These are phyloP conservation scores for Tursiops truncatus DNA, from an alignment of 2,113 vertebrate species.

Conservation along the genomic window DNA sequence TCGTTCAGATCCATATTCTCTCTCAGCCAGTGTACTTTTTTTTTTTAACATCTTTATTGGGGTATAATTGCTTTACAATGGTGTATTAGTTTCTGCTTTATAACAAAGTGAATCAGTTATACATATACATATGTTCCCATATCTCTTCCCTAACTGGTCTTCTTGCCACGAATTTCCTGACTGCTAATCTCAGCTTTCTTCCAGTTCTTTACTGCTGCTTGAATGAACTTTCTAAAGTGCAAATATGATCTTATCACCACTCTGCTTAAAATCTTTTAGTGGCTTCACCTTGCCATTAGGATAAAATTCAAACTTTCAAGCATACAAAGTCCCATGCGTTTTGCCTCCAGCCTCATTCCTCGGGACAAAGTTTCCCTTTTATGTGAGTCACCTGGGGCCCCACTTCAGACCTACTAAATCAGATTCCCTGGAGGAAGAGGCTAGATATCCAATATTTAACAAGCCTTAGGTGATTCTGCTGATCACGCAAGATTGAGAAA, in stretches of 20 bases:
- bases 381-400: neutral
- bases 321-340: neutral
- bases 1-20: neutral
- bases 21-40: neutral
- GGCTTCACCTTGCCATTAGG: neutral
- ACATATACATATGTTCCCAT: no score
- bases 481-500: neutral
- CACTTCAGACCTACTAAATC: neutral
- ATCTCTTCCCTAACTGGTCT: neutral
- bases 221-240: constrained; percentile 40
- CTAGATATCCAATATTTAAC: neutral
- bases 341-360: constrained; percentile 18
- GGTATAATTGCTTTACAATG: no score
- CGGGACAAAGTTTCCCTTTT: neutral
- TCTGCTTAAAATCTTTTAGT: neutral
- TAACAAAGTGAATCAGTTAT: no score
- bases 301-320: constrained; percentile 10
- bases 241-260: neutral
- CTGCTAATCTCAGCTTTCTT: neutral
- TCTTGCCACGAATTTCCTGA: neutral
- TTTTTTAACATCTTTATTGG: no score
- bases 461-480: neutral
- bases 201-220: neutral
- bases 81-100: no score
- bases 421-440: neutral